phyloP scores from a whole-genome alignment of 2,797 vertebrate genomes.

The Molothrus ater region DNA sequence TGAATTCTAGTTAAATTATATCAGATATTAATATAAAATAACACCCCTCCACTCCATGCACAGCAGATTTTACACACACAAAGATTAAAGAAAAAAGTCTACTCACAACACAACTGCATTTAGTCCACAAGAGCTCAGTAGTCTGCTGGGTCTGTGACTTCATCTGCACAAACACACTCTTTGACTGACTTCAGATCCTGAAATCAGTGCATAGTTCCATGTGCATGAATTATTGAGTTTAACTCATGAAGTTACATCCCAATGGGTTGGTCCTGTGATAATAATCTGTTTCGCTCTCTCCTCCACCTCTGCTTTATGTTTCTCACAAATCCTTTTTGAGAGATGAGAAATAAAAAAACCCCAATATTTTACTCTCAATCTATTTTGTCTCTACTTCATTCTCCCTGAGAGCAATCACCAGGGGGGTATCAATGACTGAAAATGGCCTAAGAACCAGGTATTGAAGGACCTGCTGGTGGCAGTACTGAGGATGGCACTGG shows the following conservation, averaged over 20 bases:
- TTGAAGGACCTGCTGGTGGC: neutral
- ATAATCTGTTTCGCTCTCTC: neutral
- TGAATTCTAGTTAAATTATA: neutral
- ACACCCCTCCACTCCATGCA: neutral
- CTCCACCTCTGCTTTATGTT: neutral
- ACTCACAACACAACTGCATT: neutral
- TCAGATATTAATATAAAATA: neutral
- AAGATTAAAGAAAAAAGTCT: neutral
- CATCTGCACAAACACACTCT: neutral
- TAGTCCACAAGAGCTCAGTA: neutral
- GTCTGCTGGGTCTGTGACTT: neutral
- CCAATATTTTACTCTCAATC: neutral
- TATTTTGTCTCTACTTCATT: neutral
- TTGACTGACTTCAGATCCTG: neutral
- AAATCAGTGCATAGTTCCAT: neutral
- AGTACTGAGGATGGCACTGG: neutral
- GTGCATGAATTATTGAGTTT: neutral
- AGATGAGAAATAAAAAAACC: neutral
- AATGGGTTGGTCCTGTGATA: neutral
- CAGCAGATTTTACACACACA: neutral
- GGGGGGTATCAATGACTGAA: neutral
- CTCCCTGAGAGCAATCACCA: neutral
- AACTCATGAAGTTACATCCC: neutral
- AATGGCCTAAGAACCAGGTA: neutral
- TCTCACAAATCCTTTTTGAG: neutral